These are phyloP conservation scores for Nephila pilipes DNA, from an alignment of 1,140 invertebrate genomes.

Conservation along the genomic window DNA sequence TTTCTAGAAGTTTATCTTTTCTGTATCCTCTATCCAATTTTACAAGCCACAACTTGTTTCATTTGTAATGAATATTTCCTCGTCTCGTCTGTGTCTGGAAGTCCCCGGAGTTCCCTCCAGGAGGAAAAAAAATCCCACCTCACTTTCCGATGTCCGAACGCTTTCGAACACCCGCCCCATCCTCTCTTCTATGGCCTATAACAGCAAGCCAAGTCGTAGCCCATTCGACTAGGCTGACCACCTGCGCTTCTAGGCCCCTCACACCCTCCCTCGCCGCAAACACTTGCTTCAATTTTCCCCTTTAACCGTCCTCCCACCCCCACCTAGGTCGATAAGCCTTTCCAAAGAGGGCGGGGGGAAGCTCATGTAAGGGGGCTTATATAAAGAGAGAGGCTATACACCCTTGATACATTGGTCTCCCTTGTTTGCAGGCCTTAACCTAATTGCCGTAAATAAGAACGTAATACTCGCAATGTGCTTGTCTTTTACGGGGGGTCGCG, in stretches of 20 bases:
- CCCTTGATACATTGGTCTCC: conserved; percentile 67
- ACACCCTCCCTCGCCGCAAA: conserved; percentile 56
- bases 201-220: conserved; percentile 62
- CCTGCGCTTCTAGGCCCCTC: conserved; percentile 65
- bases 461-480: conserved; percentile 77
- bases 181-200: conserved; percentile 68
- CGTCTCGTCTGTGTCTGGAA: conserved; percentile 13
- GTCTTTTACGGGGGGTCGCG: conserved; percentile 59
- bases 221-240: conserved; percentile 71
- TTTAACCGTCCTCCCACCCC: conserved; percentile 30
- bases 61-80: neutral
- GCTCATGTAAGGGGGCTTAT: conserved; percentile 44
- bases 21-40: neutral
- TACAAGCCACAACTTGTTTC: neutral
- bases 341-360: conserved; percentile 44
- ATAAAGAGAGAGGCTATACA: conserved; percentile 72
- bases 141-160: conserved; percentile 61
- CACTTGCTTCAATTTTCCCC: conserved; percentile 71
- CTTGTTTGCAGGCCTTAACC: conserved; percentile 76
- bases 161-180: conserved; percentile 23
- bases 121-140: conserved; percentile 30
- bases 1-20: neutral
- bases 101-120: conserved; percentile 25
- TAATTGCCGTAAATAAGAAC: conserved; percentile 77
- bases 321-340: conserved; percentile 70